These are phyloP conservation scores for Homarus americanus DNA, from an alignment of 1,140 invertebrate genomes.

Conservation along the genomic window DNA sequence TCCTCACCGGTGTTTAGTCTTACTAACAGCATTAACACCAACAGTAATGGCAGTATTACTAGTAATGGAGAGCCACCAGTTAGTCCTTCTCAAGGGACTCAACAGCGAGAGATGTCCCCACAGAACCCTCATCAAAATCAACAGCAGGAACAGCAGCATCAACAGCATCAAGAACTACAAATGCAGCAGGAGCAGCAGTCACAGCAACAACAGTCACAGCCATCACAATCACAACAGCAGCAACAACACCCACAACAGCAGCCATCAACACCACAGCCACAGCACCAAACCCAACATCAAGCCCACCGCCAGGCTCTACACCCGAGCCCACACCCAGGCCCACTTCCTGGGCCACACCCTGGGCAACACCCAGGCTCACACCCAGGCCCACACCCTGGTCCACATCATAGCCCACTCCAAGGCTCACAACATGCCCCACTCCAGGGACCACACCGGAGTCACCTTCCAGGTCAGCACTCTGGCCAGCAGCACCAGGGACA, in stretches of 20 bases:
- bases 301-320: not conserved
- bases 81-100: constrained; percentile 27
- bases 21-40: constrained; percentile 25
- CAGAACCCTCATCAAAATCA: constrained; percentile 21
- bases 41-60: constrained; percentile 19
- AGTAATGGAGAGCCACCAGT: constrained; percentile 33
- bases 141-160: constrained; percentile 16
- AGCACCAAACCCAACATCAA: not conserved
- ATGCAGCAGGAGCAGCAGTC: constrained; percentile 22
- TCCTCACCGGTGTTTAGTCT: constrained; percentile 45
- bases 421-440: constrained; percentile 26
- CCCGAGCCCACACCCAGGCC: not conserved
- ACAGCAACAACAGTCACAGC: constrained; percentile 28
- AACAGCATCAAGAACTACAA: constrained; percentile 14
- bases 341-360: not conserved
- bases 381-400: not conserved
- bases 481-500: constrained; percentile 1
- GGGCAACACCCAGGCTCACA: not conserved
- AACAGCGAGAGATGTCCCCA: not conserved
- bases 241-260: constrained; percentile 36
- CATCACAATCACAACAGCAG: constrained; percentile 22
- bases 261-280: not conserved
- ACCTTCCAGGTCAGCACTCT: not conserved
- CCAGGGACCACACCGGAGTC: constrained; percentile 27
- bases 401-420: constrained; percentile 21